These are phyloP conservation scores for Butorides virescens DNA, from an alignment of 2,113 vertebrate species.

Conservation along the genomic window DNA sequence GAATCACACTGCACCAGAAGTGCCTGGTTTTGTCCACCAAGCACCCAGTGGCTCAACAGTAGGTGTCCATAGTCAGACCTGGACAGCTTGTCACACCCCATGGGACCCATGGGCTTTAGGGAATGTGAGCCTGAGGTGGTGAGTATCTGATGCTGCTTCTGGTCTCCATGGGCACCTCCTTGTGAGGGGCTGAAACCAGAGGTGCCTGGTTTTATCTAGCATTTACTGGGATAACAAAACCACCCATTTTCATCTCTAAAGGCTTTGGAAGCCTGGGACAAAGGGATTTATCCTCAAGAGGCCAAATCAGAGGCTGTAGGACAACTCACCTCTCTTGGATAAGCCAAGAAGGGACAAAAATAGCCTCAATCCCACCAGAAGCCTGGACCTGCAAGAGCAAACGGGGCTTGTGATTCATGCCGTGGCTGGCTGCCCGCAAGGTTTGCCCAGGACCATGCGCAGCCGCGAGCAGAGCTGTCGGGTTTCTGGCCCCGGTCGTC, in stretches of 20 bases:
- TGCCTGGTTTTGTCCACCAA: not conserved
- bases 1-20: not conserved
- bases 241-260: not conserved
- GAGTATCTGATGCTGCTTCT: not conserved
- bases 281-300: not conserved
- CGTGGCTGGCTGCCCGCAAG: not conserved
- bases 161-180: not conserved
- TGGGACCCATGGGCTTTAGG: rapidly evolving
- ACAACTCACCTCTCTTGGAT: not conserved
- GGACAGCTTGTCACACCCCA: not conserved
- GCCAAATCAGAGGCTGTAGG: not conserved
- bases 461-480: not conserved
- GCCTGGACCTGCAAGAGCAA: not conserved
- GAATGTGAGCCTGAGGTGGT: not conserved
- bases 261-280: not conserved
- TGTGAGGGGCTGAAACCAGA: not conserved
- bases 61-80: not conserved
- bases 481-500: not conserved
- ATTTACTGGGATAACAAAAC: not conserved
- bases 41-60: not conserved
- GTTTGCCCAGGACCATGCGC: not conserved
- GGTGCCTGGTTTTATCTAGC: rapidly evolving
- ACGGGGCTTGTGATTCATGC: not conserved
- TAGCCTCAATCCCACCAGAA: not conserved
- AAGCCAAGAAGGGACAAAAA: conserved; percentile 6